A percentile compares a stretch with the other conserved stretches of the same genome.
These are phyloP conservation scores for Physeter macrocephalus DNA, from an alignment of 2,113 vertebrate species.

Conservation along the genomic window DNA sequence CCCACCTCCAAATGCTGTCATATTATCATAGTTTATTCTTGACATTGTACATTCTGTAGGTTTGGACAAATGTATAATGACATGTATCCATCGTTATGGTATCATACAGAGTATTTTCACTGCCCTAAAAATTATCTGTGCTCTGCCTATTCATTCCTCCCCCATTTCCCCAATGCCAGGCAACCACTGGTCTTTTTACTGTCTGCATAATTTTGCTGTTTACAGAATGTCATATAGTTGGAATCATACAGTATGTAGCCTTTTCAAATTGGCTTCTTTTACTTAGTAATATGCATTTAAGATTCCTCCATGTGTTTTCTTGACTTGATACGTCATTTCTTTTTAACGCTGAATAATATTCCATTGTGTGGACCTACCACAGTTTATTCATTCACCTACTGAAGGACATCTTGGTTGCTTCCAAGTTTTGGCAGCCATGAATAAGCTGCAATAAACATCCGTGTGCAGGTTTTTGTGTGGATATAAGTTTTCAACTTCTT, in stretches of 20 bases:
- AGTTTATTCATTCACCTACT: background rate
- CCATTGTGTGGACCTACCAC: background rate
- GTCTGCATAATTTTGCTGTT: background rate
- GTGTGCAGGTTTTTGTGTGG: background rate
- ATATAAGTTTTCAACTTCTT: background rate
- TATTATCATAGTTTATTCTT: background rate
- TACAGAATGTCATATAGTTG: background rate
- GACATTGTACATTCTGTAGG: background rate
- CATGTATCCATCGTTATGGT: background rate
- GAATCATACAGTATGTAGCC: background rate
- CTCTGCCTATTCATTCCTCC: background rate
- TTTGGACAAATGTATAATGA: background rate
- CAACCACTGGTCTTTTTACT: background rate
- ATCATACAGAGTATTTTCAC: background rate
- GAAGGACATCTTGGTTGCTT: background rate
- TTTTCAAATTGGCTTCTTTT: background rate
- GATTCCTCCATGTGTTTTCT: background rate
- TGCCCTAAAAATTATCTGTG: background rate
- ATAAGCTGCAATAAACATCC: background rate
- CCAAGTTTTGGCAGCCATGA: background rate
- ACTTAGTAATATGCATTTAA: background rate
- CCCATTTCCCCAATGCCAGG: background rate
- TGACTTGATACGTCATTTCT: background rate
- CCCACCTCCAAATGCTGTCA: too few relatives aligned
- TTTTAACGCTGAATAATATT: background rate